Evolutionary conservation across 2,113 vertebrate genomes (phyloP).

Genomic region (Lepus americanus): DNA sequence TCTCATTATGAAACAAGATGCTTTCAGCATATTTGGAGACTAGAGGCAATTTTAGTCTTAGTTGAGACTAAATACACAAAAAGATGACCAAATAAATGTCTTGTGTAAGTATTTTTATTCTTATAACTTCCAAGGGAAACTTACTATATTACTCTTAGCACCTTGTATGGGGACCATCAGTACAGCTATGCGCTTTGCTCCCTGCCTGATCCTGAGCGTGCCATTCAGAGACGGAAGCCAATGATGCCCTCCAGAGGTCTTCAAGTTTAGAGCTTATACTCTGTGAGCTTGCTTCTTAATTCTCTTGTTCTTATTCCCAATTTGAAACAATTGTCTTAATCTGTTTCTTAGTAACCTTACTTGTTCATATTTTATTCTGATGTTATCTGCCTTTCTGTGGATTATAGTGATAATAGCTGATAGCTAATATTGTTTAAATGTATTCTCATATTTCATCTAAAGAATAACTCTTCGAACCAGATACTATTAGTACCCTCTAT

Average conservation of each 20-base stretch:
- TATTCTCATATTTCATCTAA: neutral
- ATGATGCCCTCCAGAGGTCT: neutral
- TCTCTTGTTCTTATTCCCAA: neutral
- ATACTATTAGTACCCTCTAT: neutral
- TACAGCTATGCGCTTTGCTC: neutral
- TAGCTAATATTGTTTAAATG: constrained; percentile 18
- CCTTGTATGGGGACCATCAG: neutral
- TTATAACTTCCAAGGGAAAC: neutral
- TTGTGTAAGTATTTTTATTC: neutral
- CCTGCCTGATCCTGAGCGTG: neutral
- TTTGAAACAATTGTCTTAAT: constrained; percentile 15
- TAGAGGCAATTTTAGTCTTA: neutral
- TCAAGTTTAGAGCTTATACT: neutral
- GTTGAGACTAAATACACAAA: constrained; percentile 6
- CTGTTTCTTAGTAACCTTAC: neutral
- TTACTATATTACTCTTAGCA: neutral
- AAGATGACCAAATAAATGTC: neutral
- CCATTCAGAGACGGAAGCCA: neutral
- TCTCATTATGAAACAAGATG: neutral
- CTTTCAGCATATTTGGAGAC: neutral
- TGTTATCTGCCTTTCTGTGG: neutral
- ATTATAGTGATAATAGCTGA: neutral
- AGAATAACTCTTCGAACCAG: neutral
- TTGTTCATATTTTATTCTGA: neutral
- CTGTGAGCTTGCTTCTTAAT: neutral